Evolutionary conservation across 2,797 vertebrate genomes (phyloP).

Genomic region (Alosa sapidissima): DNA sequence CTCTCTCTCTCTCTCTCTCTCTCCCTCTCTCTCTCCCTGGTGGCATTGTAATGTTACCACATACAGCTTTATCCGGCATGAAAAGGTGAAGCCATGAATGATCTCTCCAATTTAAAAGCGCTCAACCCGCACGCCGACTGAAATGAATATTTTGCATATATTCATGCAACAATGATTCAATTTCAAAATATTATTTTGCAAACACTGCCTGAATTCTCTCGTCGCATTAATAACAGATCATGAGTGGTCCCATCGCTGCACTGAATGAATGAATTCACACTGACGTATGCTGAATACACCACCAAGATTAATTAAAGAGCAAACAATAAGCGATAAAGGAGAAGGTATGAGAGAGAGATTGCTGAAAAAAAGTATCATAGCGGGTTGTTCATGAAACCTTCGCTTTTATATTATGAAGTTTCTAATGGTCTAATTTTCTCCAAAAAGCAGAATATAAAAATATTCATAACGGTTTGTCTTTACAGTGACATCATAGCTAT

Average conservation of each 20-base stretch:
- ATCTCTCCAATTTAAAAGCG: slow-evolving; percentile 99
- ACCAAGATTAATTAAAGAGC: slow-evolving; percentile 77
- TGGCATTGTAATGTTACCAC: slow-evolving; percentile 98
- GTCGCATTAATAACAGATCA: slow-evolving; percentile 85
- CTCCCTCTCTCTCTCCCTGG: slow-evolving; percentile 67
- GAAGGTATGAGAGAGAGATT: slow-evolving; percentile 21
- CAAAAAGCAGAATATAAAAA: not conserved
- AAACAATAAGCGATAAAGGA: slow-evolving; percentile 64
- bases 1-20: slow-evolving; percentile 53
- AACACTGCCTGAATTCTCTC: slow-evolving; percentile 92
- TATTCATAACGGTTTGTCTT: not conserved
- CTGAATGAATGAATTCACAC: slow-evolving; percentile 77
- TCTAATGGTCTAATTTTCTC: not conserved
- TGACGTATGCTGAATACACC: slow-evolving; percentile 68
- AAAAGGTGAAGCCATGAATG: slow-evolving; percentile 99
- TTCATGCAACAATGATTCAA: slow-evolving; percentile 99
- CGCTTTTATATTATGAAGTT: not conserved
- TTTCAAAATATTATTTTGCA: slow-evolving; percentile 99
- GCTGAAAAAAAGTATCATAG: not conserved
- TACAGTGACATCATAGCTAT: not conserved
- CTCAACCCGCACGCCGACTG: slow-evolving; percentile 98
- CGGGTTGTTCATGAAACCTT: not conserved
- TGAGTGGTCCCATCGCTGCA: slow-evolving; percentile 78
- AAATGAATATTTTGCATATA: slow-evolving; percentile 99
- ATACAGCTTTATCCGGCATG: slow-evolving; percentile 99